Conservation (phyloP, 23 tunicate species). For the Styela plicata region DNA sequence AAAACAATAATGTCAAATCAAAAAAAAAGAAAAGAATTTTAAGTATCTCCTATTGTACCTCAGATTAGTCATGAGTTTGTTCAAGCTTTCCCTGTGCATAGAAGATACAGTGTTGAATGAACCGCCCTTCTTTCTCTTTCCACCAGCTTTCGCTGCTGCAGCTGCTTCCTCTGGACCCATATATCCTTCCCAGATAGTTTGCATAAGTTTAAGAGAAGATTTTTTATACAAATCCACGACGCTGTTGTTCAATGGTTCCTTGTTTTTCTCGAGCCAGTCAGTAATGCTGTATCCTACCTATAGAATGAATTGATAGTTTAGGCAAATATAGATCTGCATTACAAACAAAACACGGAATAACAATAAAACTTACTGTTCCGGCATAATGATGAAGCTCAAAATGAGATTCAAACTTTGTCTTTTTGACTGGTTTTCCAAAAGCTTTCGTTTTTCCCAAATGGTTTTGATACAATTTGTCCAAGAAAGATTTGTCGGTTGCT, state of each 20-base stretch:
- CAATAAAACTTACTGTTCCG: conserved; percentile 62
- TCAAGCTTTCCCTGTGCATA: conserved; percentile 70
- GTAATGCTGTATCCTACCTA: conserved; percentile 88
- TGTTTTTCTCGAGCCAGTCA: conserved; percentile 94
- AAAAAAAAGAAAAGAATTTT: neutral
- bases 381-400: conserved; percentile 93
- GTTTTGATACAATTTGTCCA: conserved; percentile 85
- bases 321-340: neutral
- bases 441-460: conserved; percentile 89
- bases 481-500: conserved; percentile 86
- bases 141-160: conserved; percentile 91
- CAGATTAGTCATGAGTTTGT: conserved; percentile 87
- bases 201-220: conserved; percentile 74
- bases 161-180: conserved; percentile 51
- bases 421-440: conserved; percentile 81
- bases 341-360: neutral
- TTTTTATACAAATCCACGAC: conserved; percentile 87
- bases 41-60: conserved; percentile 23
- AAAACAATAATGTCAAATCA: neutral
- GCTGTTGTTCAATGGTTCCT: conserved; percentile 93
- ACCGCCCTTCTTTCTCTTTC: conserved; percentile 98
- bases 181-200: conserved; percentile 41
- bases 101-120: conserved; percentile 93
- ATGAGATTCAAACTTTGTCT: conserved; percentile 88
- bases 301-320: neutral